Percentiles rank a stretch among this genome's conserved stretches.
phyloP scores from a whole-genome alignment of 2,113 vertebrate genomes.

The Orientallactaga bullata region DNA sequence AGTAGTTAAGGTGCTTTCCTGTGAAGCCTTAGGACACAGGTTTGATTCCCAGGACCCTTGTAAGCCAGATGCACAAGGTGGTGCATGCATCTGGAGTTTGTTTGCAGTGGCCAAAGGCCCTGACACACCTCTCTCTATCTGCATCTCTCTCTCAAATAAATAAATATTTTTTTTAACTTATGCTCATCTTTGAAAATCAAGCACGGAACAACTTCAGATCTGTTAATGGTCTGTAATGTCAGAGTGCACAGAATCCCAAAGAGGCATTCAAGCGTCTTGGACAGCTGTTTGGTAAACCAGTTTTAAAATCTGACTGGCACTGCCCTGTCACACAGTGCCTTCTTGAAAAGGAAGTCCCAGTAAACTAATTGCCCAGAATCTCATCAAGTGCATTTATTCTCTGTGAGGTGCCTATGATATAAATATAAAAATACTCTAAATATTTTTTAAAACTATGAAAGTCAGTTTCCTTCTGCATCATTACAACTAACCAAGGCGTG shows the following conservation, averaged over 20 bases:
- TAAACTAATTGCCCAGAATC: constrained; percentile 14
- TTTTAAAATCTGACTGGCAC: constrained; percentile 51
- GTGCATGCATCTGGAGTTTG: no score
- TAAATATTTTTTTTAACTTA: no score
- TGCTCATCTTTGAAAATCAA: not conserved
- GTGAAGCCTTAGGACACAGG: no score
- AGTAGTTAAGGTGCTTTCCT: no score
- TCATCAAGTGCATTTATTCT: not conserved
- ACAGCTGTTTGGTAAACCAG: constrained; percentile 64
- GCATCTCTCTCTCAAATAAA: no score
- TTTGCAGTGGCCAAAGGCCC: no score
- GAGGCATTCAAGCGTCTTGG: constrained; percentile 2
- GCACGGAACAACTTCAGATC: not conserved
- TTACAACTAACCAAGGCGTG: constrained; percentile 1
- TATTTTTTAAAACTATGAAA: constrained; percentile 34
- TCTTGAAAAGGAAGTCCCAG: not conserved
- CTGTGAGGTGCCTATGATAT: not conserved
- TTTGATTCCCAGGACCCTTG: no score
- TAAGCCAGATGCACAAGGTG: no score
- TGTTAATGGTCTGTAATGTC: not conserved
- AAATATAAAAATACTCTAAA: constrained; percentile 50
- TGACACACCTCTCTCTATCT: no score
- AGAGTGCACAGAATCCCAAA: not conserved
- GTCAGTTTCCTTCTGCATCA: constrained; percentile 5
- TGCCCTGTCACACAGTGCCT: not conserved